A percentile compares a stretch with the other conserved stretches of the same genome.
Conservation (phyloP, 1,140 invertebrate species). For the Chrysomallon squamiferum region DNA sequence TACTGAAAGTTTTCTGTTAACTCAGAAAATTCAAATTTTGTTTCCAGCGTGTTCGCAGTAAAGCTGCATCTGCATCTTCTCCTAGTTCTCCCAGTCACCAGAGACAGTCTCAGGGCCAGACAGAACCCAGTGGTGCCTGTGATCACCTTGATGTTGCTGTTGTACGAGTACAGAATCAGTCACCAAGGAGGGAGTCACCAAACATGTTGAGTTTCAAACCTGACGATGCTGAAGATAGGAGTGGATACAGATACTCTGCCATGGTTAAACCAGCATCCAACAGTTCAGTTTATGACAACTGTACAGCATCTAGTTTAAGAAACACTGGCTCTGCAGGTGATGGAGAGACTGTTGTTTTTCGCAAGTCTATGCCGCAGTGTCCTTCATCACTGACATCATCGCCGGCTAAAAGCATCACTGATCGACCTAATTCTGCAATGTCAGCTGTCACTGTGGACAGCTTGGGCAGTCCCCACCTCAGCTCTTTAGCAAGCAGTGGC, state of each 20-base stretch:
- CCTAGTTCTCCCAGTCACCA: slow-evolving; percentile 81
- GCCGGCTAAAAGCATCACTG: not conserved
- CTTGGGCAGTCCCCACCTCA: not conserved
- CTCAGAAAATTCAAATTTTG: no score
- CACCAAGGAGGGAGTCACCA: slow-evolving; percentile 77
- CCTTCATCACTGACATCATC: slow-evolving; percentile 1
- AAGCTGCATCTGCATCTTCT: slow-evolving; percentile 73
- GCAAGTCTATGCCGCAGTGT: slow-evolving; percentile 8
- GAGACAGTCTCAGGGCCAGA: slow-evolving; percentile 61
- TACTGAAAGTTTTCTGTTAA: no score
- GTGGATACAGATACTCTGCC: slow-evolving; percentile 10
- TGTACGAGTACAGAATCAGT: not conserved
- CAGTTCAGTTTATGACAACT: slow-evolving; percentile 87
- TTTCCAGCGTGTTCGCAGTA: slow-evolving; percentile 42
- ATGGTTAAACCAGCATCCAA: slow-evolving; percentile 72
- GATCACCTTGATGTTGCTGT: no score
- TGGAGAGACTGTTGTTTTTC: not conserved
- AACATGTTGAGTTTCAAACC: not conserved
- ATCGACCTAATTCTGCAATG: slow-evolving; percentile 22
- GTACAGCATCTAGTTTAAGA: slow-evolving; percentile 4
- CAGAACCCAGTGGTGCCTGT: not conserved
- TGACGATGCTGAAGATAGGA: slow-evolving; percentile 21
- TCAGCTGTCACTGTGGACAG: slow-evolving; percentile 16
- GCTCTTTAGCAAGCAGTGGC: not conserved
- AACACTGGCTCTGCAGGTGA: not conserved